These are phyloP conservation scores for Artibeus lituratus DNA, from an alignment of 2,797 vertebrate genomes.

Conservation along the genomic window DNA sequence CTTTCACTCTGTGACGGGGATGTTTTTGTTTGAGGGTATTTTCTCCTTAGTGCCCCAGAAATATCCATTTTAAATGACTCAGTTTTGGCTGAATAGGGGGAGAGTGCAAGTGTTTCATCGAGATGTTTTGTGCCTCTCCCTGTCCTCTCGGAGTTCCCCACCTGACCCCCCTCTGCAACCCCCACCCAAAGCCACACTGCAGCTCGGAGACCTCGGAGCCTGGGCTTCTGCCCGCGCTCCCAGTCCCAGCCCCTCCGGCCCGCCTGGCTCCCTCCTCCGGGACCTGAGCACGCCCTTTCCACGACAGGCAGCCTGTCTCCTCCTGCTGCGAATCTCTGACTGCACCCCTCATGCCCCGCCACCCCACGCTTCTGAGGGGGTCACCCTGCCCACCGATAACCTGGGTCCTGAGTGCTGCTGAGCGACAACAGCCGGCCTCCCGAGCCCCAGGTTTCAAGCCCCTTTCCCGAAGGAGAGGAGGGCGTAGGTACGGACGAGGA, in stretches of 20 bases:
- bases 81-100: not conserved
- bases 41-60: not conserved
- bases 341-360: not conserved
- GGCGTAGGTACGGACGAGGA: not conserved
- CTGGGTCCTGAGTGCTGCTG: not conserved
- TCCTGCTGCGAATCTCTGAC: not conserved
- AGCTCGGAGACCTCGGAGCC: not conserved
- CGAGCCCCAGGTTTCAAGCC: not conserved
- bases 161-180: not conserved
- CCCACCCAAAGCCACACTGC: not conserved
- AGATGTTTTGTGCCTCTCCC: not conserved
- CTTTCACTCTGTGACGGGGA: not conserved
- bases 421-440: no score
- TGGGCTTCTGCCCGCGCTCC: not conserved
- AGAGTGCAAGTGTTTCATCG: not conserved
- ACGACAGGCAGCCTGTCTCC: fast-evolving
- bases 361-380: not conserved
- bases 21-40: not conserved
- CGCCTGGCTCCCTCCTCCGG: not conserved
- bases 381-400: not conserved
- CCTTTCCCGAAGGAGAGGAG: not conserved
- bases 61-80: not conserved
- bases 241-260: no score
- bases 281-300: fast-evolving
- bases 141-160: not conserved